Conservation (phyloP, 2,888 invertebrate genomes). For the Seira musarum region DNA sequence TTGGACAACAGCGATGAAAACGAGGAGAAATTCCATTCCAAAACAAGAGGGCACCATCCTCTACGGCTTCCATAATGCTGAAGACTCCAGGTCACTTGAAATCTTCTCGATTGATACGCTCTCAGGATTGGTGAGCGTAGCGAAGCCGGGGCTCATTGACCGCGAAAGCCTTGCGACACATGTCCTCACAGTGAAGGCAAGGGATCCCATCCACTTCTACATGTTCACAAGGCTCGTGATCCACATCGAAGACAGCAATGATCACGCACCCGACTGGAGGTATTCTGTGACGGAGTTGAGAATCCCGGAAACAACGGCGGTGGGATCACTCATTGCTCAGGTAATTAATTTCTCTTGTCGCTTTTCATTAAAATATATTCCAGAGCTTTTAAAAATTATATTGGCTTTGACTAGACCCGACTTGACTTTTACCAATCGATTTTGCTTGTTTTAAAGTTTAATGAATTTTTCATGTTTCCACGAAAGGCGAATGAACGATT, state of each 20-base stretch:
- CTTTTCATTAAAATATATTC: no score
- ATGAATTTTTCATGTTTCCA: no score
- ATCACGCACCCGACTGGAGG: constrained; percentile 64
- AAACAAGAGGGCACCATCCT: constrained; percentile 57
- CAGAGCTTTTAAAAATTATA: no score
- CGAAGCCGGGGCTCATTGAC: constrained; percentile 76
- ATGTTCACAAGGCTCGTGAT: constrained; percentile 66
- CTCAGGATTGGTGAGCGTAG: constrained; percentile 89
- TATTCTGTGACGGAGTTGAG: constrained; percentile 65
- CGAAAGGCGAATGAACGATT: no score
- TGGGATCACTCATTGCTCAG: constrained; percentile 67
- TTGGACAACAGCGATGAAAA: constrained; percentile 30
- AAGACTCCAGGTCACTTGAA: constrained; percentile 65
- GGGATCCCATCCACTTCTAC: constrained; percentile 76
- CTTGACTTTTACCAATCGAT: no score
- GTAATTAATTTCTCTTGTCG: constrained; percentile 49
- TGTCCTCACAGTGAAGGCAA: constrained; percentile 87
- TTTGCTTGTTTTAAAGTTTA: no score
- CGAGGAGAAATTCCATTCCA: background rate
- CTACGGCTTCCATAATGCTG: constrained; percentile 69
- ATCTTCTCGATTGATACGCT: constrained; percentile 86
- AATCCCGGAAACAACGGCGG: constrained; percentile 68
- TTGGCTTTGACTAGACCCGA: no score
- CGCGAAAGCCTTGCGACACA: constrained; percentile 93
- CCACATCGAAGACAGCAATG: constrained; percentile 64